These are phyloP conservation scores for Lamellibrachia luymesi DNA, from an alignment of 1,140 invertebrate genomes.

Conservation along the genomic window DNA sequence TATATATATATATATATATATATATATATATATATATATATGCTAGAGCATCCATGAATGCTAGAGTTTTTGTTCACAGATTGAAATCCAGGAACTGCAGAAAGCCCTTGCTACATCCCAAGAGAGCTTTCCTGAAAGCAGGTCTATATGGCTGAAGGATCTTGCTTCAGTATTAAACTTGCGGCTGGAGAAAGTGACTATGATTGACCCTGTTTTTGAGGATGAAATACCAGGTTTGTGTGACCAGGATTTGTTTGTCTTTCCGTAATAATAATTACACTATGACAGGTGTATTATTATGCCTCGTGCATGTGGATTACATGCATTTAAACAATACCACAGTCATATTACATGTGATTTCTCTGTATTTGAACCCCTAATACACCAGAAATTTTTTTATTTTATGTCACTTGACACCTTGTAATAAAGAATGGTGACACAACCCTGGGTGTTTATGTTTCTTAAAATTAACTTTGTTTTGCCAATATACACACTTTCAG, in stretches of 20 bases:
- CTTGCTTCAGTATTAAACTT: constrained; percentile 53
- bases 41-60: neutral
- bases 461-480: neutral
- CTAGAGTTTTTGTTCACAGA: constrained; percentile 11
- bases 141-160: constrained; percentile 57
- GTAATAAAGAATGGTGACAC: too few species aligned
- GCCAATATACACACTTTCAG: neutral
- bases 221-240: constrained; percentile 47
- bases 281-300: neutral
- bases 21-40: neutral
- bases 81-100: constrained; percentile 37
- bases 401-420: too few species aligned
- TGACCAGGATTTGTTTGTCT: neutral
- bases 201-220: constrained; percentile 47
- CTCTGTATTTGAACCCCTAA: neutral
- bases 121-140: constrained; percentile 49
- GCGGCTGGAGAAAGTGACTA: constrained; percentile 48
- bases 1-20: neutral
- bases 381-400: too few species aligned
- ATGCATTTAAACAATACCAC: neutral
- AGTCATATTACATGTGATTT: neutral
- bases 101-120: constrained; percentile 45
- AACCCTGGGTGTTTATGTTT: too few species aligned
- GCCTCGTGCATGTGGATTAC: neutral
- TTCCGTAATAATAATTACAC: neutral